Percentiles rank a stretch among this genome's conserved stretches.
Conservation (phyloP, 2,797 vertebrate genomes). For the Crocodylus rhombifer region DNA sequence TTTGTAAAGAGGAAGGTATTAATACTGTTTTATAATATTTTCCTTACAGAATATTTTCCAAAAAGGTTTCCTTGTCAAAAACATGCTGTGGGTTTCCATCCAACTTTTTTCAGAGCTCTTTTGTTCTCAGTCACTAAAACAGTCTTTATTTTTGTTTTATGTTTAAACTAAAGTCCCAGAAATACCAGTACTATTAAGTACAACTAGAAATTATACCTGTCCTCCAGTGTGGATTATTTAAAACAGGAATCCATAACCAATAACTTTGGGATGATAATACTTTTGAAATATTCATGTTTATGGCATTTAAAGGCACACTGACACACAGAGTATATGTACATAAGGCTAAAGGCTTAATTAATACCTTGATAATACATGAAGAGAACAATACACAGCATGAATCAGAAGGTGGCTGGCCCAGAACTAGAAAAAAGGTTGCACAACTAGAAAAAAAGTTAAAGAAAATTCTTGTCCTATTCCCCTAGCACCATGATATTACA, state of each 20-base stretch:
- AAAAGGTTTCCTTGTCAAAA: not conserved
- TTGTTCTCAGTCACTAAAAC: not conserved
- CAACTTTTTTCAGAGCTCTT: not conserved
- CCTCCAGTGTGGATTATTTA: fast-evolving
- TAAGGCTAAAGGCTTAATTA: too few species aligned
- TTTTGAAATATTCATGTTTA: not conserved
- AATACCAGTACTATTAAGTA: fast-evolving
- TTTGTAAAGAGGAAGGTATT: not conserved
- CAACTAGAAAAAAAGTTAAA: too few species aligned
- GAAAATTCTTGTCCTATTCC: not conserved
- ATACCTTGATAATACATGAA: fast-evolving
- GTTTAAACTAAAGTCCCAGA: not conserved
- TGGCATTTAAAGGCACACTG: not conserved
- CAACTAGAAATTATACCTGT: not conserved
- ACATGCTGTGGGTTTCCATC: not conserved
- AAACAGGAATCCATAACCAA: not conserved
- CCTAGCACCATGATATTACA: not conserved
- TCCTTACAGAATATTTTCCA: not conserved
- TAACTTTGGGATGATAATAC: not conserved
- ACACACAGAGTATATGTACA: not conserved
- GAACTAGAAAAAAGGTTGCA: too few species aligned
- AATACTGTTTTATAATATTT: not conserved
- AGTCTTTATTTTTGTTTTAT: not conserved
- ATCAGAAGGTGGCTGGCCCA: fast-evolving
- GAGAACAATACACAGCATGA: fast-evolving